phyloP scores from a whole-genome alignment of 2,888 invertebrate species.

The Oscheius sp. region DNA sequence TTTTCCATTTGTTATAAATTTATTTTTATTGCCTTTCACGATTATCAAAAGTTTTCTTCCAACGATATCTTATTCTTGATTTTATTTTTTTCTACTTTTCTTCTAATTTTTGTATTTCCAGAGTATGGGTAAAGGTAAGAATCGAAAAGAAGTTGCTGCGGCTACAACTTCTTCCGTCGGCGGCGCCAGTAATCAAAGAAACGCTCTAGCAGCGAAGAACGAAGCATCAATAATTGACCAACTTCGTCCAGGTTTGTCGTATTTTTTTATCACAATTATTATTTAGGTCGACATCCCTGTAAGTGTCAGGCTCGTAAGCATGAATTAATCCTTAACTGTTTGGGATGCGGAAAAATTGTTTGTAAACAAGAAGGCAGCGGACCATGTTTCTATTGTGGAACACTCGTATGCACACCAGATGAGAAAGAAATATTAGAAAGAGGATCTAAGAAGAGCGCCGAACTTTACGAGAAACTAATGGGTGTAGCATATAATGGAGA shows the following conservation, averaged over 20 bases:
- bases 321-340: constrained; percentile 88
- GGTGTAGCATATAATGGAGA: background rate
- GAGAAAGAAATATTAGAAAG: constrained; percentile 61
- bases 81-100: background rate
- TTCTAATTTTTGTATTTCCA: background rate
- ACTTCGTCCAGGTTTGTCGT: constrained; percentile 34
- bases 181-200: constrained; percentile 16
- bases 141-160: background rate
- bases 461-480: constrained; percentile 72
- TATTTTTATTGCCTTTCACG: background rate
- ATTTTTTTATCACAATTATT: background rate
- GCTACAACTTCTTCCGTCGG: background rate
- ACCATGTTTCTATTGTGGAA: constrained; percentile 90
- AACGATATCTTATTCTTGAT: background rate
- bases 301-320: constrained; percentile 92
- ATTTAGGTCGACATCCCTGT: constrained; percentile 82
- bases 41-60: background rate
- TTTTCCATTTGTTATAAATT: background rate
- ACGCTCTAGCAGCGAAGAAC: constrained; percentile 41
- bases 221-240: constrained; percentile 36
- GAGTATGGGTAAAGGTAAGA: constrained; percentile 31
- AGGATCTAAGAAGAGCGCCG: constrained; percentile 47
- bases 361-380: constrained; percentile 92
- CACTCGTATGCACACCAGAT: constrained; percentile 77
- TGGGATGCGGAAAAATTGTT: constrained; percentile 90